phyloP scores from a whole-genome alignment of 2,113 vertebrate genomes.

The Spheniscus mendiculus region DNA sequence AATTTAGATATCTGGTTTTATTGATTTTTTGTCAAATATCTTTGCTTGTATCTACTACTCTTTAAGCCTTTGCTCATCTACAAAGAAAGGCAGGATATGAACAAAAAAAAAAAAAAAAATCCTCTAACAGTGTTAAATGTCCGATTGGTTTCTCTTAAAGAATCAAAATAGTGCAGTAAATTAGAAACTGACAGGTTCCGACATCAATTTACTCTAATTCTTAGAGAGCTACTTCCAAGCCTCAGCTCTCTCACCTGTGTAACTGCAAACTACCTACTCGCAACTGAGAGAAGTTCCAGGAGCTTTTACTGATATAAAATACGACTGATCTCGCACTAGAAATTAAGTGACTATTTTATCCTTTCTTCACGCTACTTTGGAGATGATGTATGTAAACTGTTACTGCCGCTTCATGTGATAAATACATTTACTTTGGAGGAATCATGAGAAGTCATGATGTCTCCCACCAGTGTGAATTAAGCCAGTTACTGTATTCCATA shows the following conservation, averaged over 20 bases:
- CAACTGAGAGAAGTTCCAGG: not conserved
- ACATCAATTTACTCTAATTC: not conserved
- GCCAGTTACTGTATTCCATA: not conserved
- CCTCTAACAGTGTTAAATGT: not conserved
- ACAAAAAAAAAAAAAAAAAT: not conserved
- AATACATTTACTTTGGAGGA: not conserved
- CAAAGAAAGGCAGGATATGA: not conserved
- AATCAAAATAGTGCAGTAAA: not conserved
- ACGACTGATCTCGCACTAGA: not conserved
- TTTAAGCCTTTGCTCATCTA: not conserved
- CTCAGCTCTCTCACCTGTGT: not conserved
- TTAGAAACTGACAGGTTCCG: not conserved
- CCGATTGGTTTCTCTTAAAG: not conserved
- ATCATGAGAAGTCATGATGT: not conserved
- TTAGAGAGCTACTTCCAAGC: not conserved
- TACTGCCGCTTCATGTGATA: not conserved
- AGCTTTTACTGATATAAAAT: not conserved
- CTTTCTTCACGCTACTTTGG: not conserved
- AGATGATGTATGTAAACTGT: not conserved
- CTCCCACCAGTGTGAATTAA: not conserved
- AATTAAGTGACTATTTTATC: not conserved
- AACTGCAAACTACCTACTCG: not conserved
- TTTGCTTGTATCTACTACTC: not conserved
- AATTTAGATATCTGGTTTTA: not conserved
- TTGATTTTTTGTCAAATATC: not conserved